Percentiles rank a stretch among this genome's conserved stretches.
These are phyloP conservation scores for Galaxias olidus DNA, from an alignment of 2,797 vertebrate genomes.

Conservation along the genomic window DNA sequence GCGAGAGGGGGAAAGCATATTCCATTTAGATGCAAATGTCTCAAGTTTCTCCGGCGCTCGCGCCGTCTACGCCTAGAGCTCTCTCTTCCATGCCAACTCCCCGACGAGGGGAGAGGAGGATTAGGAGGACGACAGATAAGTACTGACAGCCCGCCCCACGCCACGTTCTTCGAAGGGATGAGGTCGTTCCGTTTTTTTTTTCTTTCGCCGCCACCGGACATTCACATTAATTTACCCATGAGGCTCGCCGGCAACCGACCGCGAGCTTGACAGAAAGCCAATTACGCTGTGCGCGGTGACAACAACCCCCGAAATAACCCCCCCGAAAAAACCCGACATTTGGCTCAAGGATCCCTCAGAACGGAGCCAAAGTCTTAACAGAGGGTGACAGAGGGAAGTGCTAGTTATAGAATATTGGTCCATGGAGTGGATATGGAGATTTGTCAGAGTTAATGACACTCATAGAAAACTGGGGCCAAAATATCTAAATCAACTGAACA, in stretches of 20 bases:
- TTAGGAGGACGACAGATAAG: slow-evolving; percentile 67
- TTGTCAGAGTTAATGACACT: slow-evolving; percentile 1
- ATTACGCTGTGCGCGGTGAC: slow-evolving; percentile 58
- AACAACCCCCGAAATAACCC: slow-evolving; percentile 37
- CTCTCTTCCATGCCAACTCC: slow-evolving; percentile 9
- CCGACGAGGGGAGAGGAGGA: slow-evolving; percentile 26
- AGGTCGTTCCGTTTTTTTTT: slow-evolving; percentile 54
- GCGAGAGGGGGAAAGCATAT: slow-evolving; percentile 54
- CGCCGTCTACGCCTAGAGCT: slow-evolving; percentile 18
- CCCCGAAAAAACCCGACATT: slow-evolving; percentile 31
- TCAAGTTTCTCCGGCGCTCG: slow-evolving; percentile 43
- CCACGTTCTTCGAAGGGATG: slow-evolving; percentile 46
- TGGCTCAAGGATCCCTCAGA: slow-evolving; percentile 16
- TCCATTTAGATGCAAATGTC: slow-evolving; percentile 78
- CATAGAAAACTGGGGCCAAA: neutral
- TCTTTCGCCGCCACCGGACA: slow-evolving; percentile 36
- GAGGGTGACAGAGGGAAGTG: slow-evolving; percentile 42
- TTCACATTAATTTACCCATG: slow-evolving; percentile 65
- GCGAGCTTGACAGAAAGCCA: slow-evolving; percentile 58
- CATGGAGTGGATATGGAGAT: slow-evolving; percentile 23
- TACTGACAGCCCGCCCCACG: slow-evolving; percentile 62
- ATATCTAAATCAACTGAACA: neutral
- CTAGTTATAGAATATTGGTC: neutral
- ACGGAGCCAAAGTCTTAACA: slow-evolving; percentile 36
- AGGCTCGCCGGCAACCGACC: slow-evolving; percentile 37